Evolutionary conservation across 2,888 invertebrate species (phyloP).

Genomic region (Malthinus flaveolus): DNA sequence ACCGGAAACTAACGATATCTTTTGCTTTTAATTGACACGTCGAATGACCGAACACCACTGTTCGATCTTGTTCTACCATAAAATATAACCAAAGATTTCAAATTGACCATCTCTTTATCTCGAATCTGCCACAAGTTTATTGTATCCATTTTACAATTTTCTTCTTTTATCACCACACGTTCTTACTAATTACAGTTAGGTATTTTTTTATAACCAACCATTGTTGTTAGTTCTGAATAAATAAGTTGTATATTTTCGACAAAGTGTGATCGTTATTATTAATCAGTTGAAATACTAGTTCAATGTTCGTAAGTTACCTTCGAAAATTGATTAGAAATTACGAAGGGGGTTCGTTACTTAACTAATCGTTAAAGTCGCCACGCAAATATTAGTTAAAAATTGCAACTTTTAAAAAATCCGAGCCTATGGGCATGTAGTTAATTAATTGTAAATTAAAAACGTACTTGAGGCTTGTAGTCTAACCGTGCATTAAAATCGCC

Average conservation of each 20-base stretch:
- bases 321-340: background rate
- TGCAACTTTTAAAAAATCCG: too few relatives aligned
- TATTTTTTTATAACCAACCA: constrained; percentile 12
- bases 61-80: constrained; percentile 16
- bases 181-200: constrained; percentile 7
- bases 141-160: constrained; percentile 6
- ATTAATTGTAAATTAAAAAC: too few relatives aligned
- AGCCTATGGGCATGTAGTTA: too few relatives aligned
- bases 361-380: too few relatives aligned
- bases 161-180: background rate
- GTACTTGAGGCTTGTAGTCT: background rate
- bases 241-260: constrained; percentile 7
- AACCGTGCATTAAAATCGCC: constrained; percentile 1
- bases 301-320: constrained; percentile 21
- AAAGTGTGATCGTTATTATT: constrained; percentile 8
- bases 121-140: constrained; percentile 11
- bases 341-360: too few relatives aligned
- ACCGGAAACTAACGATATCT: constrained; percentile 50
- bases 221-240: background rate
- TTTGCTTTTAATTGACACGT: constrained; percentile 51
- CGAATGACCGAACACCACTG: constrained; percentile 41
- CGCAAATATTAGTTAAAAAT: too few relatives aligned
- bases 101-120: constrained; percentile 7
- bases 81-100: background rate
- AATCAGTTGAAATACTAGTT: constrained; percentile 15